A percentile compares a stretch with the other conserved stretches of the same genome.
phyloP scores from a whole-genome alignment of 2,888 invertebrate genomes.

The Tachina fera region DNA sequence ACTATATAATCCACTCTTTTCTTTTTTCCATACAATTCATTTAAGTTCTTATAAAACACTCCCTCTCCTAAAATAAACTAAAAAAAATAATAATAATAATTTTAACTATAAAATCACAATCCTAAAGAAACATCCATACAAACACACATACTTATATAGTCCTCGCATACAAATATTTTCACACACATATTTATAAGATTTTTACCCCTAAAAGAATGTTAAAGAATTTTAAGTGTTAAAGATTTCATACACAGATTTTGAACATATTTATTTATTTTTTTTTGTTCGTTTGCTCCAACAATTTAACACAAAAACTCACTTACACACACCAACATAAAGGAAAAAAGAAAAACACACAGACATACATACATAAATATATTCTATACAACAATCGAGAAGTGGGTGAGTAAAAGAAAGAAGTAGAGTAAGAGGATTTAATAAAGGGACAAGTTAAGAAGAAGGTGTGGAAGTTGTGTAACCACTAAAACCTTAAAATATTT shows the following conservation, averaged over 20 bases:
- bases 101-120: not conserved
- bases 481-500: constrained; percentile 61
- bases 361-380: constrained; percentile 6
- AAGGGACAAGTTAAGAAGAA: constrained; percentile 2
- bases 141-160: too few species aligned
- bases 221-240: constrained; percentile 70
- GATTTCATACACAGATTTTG: constrained; percentile 69
- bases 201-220: constrained; percentile 64
- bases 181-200: constrained; percentile 18
- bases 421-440: not conserved
- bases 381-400: not conserved
- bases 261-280: constrained; percentile 32
- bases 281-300: constrained; percentile 19
- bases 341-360: not conserved
- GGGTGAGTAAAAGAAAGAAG: not conserved
- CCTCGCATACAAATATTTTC: not conserved
- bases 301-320: constrained; percentile 48
- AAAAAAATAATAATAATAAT: not conserved
- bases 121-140: not conserved
- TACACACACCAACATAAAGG: constrained; percentile 8
- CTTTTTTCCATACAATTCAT: too few species aligned
- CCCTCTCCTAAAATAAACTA: not conserved
- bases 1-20: too few species aligned
- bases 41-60: too few species aligned
- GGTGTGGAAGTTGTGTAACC: constrained; percentile 31